Conservation (phyloP, 2,888 invertebrate genomes). For the Zygogramma bicolorata region DNA sequence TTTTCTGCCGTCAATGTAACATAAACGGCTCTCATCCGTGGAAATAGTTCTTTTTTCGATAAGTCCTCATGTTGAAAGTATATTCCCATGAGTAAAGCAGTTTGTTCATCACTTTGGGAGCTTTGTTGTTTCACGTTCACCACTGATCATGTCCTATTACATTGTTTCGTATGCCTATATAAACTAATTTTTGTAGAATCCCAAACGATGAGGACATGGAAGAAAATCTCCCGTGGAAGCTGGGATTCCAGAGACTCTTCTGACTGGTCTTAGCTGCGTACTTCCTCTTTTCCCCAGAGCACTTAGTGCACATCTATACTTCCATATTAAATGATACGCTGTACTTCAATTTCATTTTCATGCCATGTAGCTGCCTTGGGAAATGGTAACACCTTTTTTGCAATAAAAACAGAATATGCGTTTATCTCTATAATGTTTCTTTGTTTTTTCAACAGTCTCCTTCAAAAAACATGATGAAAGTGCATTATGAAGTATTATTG, state of each 20-base stretch:
- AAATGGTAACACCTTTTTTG: background rate
- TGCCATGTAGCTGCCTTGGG: background rate
- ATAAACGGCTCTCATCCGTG: background rate
- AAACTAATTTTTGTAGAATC: slow-evolving; percentile 12
- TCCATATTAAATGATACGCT: background rate
- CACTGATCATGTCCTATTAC: background rate
- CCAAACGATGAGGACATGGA: slow-evolving; percentile 1
- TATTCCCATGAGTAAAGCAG: background rate
- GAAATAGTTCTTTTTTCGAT: background rate
- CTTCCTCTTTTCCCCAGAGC: slow-evolving; percentile 2
- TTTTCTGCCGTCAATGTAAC: background rate
- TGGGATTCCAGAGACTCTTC: background rate
- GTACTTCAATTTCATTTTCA: background rate
- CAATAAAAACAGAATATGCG: background rate
- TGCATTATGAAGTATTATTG: background rate
- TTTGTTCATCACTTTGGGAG: background rate
- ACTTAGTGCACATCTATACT: background rate
- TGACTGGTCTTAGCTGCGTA: background rate
- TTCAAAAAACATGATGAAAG: background rate
- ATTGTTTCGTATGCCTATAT: slow-evolving; percentile 17
- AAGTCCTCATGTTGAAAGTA: background rate
- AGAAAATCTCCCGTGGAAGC: background rate
- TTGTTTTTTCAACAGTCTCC: background rate
- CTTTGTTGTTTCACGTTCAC: background rate
- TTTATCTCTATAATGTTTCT: background rate